Evolutionary conservation across 64 coral and sea anemone species (phyloP), one percentile per base, ranked within the genome.

Genomic region (Montipora capricornis): DNA sequence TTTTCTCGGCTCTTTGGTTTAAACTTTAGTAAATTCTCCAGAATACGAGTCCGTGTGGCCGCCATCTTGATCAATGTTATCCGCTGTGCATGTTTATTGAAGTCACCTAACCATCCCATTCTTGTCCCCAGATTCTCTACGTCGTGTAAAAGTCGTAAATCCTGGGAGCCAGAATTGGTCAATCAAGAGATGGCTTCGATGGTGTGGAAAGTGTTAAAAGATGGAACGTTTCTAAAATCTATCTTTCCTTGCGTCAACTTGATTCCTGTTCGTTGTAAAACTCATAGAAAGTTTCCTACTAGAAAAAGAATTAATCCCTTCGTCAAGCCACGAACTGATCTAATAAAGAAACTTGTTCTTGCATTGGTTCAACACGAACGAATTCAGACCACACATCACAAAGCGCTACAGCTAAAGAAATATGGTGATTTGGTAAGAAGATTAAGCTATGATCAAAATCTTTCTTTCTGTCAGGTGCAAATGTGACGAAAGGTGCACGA

Each of bases 291-390:
- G 46, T 76, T 99, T 47, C 98, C 98, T 7, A 96, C 97, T 14
- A 99, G 91, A 69, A 96, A 92, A 68, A 57, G 81, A 10, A 87
- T 87, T 24, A 96, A 95, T 14, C 95, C 95, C 12, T 99, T 99
- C 70, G 89, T 99, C 3, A 84, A 99, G 76, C 79, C 89, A 68
- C 87, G 98, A 58, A 99, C 98, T 64, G 92, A 99, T 90, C 76
- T 99, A 11, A 96, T 99, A 10, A 99, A 99, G 20, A 87, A 94
- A 87, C 74, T 99, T 5, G 89, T 94, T 53, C 49, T 99, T 57
- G 98, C 98, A 26, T 79, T 99, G 8, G 92, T 99, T 47, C 85
- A 96, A 89, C 85, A 94, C 84, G 98, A 99, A 75, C 89, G 98
- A 55, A 89, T 99, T 60, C 98, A 99, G 60, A 99, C 98, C 13